Evolutionary conservation across 2,888 invertebrate genomes (phyloP), one percentile per base, ranked within the genome.

Genomic region (Isoperla grammatica): DNA sequence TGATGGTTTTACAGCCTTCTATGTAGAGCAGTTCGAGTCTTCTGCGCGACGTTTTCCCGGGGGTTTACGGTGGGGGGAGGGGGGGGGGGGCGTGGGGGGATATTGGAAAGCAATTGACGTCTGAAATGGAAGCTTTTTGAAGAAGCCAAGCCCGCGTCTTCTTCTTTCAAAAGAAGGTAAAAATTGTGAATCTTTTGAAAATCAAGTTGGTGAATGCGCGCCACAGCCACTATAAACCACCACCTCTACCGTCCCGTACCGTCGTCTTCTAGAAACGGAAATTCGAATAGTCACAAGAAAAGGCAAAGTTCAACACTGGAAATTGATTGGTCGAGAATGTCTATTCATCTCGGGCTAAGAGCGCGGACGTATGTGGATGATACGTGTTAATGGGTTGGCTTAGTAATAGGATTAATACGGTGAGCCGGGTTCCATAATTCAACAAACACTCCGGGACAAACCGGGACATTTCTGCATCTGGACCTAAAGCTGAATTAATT

Each of bases 41-140:
- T 37, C 37, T 19, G 39, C 19, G 19, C 17, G 53, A 53, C 53
- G 37, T 37, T 53, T 53, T 53, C 20, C 39, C 17, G 15, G 17
- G 49, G 15, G 50, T 15, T 29, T 29, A 29, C 29, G 5, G 29
- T n/a, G 12, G 53, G 17, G 53, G 17, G 11, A 8, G 49, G 22
- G 4, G 39, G 53, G 17, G 23, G 13, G 39, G 17, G 39, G 53
- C 15, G 17, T n/a, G 37, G 53, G 9, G 37, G 19, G 53, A 53
- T 53, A 53, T 53, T 53, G 53, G 53, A 53, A 53, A 53, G 53
- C 53, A 53, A 53, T 53, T 53, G 53, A 53, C 53, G 53, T 37
- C 53, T 53, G 39, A 53, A 53, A 53, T 53, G 53, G 53, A 53
- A 53, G 53, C 53, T 53, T 53, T 29, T 53, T 53, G 53, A 53